phyloP scores from a whole-genome alignment of 2,888 invertebrate genomes.

The Biston stratarius region DNA sequence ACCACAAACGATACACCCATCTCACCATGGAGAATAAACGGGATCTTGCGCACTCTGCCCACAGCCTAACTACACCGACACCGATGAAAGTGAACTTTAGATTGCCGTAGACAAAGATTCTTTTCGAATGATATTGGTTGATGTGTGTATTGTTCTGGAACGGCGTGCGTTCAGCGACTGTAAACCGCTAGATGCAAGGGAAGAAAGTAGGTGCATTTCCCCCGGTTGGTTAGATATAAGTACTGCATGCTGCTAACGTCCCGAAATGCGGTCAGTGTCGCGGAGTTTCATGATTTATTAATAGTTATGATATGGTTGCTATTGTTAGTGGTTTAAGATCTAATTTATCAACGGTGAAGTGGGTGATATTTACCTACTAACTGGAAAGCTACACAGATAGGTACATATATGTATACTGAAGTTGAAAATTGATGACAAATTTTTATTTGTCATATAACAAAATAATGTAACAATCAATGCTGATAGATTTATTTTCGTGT shows the following conservation, averaged over 20 bases:
- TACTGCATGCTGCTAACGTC: conserved; percentile 66
- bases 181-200: conserved; percentile 73
- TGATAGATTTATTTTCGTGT: not conserved
- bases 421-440: not conserved
- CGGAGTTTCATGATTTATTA: conserved; percentile 61
- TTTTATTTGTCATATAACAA: not conserved
- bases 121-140: conserved; percentile 31
- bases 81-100: conserved; percentile 56
- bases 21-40: conserved; percentile 67
- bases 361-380: not conserved
- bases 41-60: conserved; percentile 65
- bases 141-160: conserved; percentile 58
- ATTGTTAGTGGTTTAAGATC: not conserved
- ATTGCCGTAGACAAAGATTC: conserved; percentile 34
- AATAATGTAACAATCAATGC: too few relatives aligned
- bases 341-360: not conserved
- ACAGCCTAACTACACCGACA: conserved; percentile 56
- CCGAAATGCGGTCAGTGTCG: conserved; percentile 73
- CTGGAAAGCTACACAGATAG: not conserved
- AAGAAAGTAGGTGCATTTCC: conserved; percentile 83
- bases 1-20: conserved; percentile 35
- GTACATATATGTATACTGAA: not conserved
- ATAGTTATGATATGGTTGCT: conserved; percentile 44
- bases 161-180: conserved; percentile 49
- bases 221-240: conserved; percentile 62